Conservation (phyloP, 2,797 vertebrate species). For the Hipposideros larvatus region DNA sequence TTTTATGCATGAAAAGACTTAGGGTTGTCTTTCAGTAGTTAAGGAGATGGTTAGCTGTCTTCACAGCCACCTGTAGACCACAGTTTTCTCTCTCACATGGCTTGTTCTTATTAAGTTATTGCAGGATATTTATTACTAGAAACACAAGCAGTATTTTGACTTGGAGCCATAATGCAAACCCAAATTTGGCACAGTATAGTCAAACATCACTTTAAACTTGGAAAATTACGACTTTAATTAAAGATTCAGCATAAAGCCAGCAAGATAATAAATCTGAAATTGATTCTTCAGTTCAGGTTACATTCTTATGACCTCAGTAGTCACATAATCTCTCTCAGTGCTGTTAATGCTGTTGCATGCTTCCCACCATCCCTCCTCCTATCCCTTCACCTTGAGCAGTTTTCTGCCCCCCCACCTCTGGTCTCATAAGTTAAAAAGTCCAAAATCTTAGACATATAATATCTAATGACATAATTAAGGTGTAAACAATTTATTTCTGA, state of each 20-base stretch:
- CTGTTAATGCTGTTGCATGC: not conserved
- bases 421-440: not conserved
- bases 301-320: conserved; percentile 47
- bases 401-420: not conserved
- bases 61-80: not conserved
- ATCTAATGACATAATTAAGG: not conserved
- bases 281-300: conserved; percentile 52
- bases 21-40: not conserved
- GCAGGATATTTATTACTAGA: conserved; percentile 58
- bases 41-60: not conserved
- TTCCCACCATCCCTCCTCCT: not conserved
- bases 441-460: not conserved
- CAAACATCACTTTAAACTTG: conserved; percentile 72
- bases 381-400: not conserved
- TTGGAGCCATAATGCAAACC: conserved; percentile 63
- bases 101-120: conserved; percentile 13
- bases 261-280: conserved; percentile 79
- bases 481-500: not conserved
- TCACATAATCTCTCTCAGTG: not conserved
- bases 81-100: not conserved
- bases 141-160: conserved; percentile 61
- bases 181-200: conserved; percentile 59
- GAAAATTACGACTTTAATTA: conserved; percentile 83
- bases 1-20: not conserved
- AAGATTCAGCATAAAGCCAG: conserved; percentile 72